phyloP scores from a whole-genome alignment of 2,797 vertebrate genomes.

The Falco berigora region DNA sequence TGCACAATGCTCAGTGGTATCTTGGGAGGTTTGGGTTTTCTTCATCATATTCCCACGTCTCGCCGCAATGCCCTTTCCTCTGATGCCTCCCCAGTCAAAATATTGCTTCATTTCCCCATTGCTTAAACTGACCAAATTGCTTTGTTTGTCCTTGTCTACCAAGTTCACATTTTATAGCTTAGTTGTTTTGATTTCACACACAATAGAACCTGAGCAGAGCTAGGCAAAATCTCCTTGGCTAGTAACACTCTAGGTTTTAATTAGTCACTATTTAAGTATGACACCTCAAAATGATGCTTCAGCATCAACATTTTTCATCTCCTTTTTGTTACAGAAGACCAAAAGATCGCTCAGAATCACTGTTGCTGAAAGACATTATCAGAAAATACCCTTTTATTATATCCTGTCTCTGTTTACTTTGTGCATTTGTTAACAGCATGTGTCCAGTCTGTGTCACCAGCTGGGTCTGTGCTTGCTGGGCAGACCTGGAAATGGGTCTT shows the following conservation, averaged over 20 bases:
- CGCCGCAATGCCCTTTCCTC: neutral
- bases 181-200: neutral
- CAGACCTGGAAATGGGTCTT: neutral
- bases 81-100: neutral
- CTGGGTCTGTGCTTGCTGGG: neutral
- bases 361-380: neutral
- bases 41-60: neutral
- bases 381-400: neutral
- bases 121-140: neutral
- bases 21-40: neutral
- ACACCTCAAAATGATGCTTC: neutral
- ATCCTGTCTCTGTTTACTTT: neutral
- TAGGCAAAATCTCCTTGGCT: neutral
- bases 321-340: neutral
- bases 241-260: neutral
- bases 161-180: neutral
- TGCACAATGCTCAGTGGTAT: neutral
- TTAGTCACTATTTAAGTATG: neutral
- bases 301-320: neutral
- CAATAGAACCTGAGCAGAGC: neutral
- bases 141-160: neutral
- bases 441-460: neutral
- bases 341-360: neutral
- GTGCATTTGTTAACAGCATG: neutral
- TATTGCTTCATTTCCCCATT: slow-evolving; percentile 13